These are phyloP conservation scores for Lithosia quadra DNA, from an alignment of 2,888 invertebrate genomes.

Conservation along the genomic window DNA sequence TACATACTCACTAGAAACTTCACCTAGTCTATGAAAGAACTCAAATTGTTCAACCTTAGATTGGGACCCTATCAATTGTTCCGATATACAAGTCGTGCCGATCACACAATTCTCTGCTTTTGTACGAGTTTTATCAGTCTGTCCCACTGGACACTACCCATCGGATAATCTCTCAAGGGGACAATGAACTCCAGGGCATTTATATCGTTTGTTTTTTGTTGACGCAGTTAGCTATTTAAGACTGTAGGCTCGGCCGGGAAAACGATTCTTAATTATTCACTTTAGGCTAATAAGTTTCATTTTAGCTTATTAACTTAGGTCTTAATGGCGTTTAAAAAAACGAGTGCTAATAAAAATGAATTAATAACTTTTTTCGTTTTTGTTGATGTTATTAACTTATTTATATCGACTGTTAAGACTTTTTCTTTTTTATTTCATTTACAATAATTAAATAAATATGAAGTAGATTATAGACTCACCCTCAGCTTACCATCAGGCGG, in stretches of 20 bases:
- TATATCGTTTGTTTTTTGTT: slow-evolving; percentile 20
- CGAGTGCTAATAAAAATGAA: background rate
- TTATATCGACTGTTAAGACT: too few species aligned
- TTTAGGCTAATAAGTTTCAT: slow-evolving; percentile 8
- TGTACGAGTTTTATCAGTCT: slow-evolving; percentile 16
- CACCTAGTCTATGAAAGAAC: too few species aligned
- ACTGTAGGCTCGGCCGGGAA: slow-evolving; percentile 7
- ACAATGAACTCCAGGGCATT: slow-evolving; percentile 28
- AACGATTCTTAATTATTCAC: slow-evolving; percentile 12
- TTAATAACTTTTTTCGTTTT: background rate
- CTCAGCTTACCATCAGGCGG: too few species aligned
- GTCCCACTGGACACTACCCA: slow-evolving; percentile 26
- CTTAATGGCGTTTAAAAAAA: background rate
- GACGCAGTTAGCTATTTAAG: slow-evolving; percentile 15
- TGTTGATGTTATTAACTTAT: too few species aligned
- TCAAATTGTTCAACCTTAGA: background rate
- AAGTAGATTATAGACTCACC: too few species aligned
- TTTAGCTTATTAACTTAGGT: background rate
- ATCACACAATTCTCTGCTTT: background rate
- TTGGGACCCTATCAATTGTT: background rate
- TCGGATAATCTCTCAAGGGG: slow-evolving; percentile 27
- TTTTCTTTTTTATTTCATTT: too few species aligned
- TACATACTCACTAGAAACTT: background rate
- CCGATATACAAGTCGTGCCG: background rate
- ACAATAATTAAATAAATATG: too few species aligned